These are phyloP conservation scores for Octopus bimaculoides DNA, from an alignment of 1,140 invertebrate species.

Conservation along the genomic window DNA sequence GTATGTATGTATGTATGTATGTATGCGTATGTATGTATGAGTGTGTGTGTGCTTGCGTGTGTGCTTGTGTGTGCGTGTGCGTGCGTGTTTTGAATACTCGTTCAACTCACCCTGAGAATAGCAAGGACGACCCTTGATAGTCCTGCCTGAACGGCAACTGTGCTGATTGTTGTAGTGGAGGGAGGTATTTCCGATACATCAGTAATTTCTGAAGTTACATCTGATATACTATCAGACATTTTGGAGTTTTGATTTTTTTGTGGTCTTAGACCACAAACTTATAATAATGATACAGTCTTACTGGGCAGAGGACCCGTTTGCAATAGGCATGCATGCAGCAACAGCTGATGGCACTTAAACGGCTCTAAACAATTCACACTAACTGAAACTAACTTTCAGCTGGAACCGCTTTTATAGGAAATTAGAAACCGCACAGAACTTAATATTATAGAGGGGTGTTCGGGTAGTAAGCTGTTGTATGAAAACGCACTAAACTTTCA, in stretches of 20 bases:
- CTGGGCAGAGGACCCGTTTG: slow-evolving; percentile 18
- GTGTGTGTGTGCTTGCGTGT: neutral
- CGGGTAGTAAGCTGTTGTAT: neutral
- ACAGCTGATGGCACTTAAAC: slow-evolving; percentile 16
- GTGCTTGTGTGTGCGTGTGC: neutral
- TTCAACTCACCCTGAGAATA: slow-evolving; percentile 76
- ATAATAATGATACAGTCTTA: slow-evolving; percentile 6
- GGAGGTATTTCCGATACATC: slow-evolving; percentile 49
- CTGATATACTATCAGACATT: slow-evolving; percentile 38
- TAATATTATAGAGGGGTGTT: neutral
- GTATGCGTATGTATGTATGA: neutral
- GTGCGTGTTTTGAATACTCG: neutral
- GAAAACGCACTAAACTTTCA: neutral
- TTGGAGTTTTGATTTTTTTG: slow-evolving; percentile 14
- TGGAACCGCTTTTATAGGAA: neutral
- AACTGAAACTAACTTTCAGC: slow-evolving; percentile 16
- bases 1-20: neutral
- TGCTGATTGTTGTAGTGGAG: slow-evolving; percentile 79
- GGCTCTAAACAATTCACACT: slow-evolving; percentile 33
- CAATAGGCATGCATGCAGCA: slow-evolving; percentile 43
- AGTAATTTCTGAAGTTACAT: slow-evolving; percentile 38
- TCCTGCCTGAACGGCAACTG: slow-evolving; percentile 86
- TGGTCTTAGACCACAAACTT: slow-evolving; percentile 11
- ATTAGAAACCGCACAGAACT: neutral
- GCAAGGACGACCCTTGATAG: slow-evolving; percentile 83